Evolutionary conservation across 2,797 vertebrate genomes (phyloP).

Genomic region (Hephaestus fuliginosus): DNA sequence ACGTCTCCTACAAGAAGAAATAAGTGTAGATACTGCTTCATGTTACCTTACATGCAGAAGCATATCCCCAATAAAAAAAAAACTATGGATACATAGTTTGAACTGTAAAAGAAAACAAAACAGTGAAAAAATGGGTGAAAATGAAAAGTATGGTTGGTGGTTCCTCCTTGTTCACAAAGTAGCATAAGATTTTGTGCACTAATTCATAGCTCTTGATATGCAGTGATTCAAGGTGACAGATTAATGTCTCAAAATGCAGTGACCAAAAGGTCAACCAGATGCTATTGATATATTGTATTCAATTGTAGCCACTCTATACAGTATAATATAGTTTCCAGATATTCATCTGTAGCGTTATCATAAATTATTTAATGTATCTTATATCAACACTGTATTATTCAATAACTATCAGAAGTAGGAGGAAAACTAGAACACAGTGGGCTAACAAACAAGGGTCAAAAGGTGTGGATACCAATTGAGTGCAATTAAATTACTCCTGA

Average conservation of each 20-base stretch:
- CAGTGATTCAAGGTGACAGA: slow-evolving; percentile 1
- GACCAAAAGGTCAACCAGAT: slow-evolving; percentile 9
- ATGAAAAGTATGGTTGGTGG: neutral
- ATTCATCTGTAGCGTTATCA: neutral
- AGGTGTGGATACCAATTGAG: neutral
- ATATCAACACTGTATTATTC: neutral
- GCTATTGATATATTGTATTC: neutral
- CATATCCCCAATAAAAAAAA: neutral
- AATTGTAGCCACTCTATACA: neutral
- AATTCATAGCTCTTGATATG: slow-evolving; percentile 2
- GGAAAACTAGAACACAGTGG: neutral
- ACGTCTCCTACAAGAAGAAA: neutral
- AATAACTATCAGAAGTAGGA: neutral
- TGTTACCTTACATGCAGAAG: neutral
- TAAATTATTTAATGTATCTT: neutral
- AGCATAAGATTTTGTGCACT: neutral
- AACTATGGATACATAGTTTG: neutral
- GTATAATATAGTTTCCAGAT: neutral
- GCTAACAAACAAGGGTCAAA: neutral
- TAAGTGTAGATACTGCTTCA: neutral
- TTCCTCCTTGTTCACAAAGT: neutral
- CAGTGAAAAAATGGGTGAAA: no score
- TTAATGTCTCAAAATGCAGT: neutral
- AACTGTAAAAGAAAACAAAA: neutral
- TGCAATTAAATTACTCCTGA: slow-evolving; percentile 21